Evolutionary conservation across 2,113 vertebrate genomes (phyloP).

Genomic region (Poeciliopsis occidentalis): DNA sequence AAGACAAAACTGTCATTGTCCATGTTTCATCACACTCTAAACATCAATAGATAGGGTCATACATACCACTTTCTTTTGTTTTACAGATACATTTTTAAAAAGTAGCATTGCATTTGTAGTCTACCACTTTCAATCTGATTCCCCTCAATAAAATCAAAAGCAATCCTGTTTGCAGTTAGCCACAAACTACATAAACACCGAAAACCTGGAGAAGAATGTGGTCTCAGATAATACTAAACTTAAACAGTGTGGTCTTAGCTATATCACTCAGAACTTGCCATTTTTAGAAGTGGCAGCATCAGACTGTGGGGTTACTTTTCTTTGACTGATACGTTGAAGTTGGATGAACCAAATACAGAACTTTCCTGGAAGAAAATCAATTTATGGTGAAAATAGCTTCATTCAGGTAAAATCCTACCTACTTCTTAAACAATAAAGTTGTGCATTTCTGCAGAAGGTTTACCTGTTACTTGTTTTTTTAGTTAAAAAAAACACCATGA

Average conservation of each 20-base stretch:
- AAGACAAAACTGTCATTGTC: not conserved
- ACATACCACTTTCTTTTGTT: not conserved
- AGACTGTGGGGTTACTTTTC: not conserved
- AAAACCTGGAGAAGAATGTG: not conserved
- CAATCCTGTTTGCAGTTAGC: not conserved
- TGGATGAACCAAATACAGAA: no score
- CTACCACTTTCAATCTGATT: not conserved
- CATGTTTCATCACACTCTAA: not conserved
- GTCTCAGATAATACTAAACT: no score
- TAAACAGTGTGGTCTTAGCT: not conserved
- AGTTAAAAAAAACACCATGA: not conserved
- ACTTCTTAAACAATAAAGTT: not conserved
- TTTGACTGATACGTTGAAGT: no score
- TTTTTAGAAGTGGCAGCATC: not conserved
- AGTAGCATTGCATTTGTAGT: not conserved
- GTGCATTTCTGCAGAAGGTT: not conserved
- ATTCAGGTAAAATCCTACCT: not conserved
- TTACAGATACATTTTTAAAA: not conserved
- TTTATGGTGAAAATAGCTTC: no score
- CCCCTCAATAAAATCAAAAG: not conserved
- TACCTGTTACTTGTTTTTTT: no score
- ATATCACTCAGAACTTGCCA: not conserved
- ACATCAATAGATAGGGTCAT: not conserved
- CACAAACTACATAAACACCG: not conserved
- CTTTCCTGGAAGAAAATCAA: no score